A percentile compares a stretch with the other conserved stretches of the same genome.
These are phyloP conservation scores for Pomacea canaliculata DNA, from an alignment of 2,888 invertebrate species.

Conservation along the genomic window DNA sequence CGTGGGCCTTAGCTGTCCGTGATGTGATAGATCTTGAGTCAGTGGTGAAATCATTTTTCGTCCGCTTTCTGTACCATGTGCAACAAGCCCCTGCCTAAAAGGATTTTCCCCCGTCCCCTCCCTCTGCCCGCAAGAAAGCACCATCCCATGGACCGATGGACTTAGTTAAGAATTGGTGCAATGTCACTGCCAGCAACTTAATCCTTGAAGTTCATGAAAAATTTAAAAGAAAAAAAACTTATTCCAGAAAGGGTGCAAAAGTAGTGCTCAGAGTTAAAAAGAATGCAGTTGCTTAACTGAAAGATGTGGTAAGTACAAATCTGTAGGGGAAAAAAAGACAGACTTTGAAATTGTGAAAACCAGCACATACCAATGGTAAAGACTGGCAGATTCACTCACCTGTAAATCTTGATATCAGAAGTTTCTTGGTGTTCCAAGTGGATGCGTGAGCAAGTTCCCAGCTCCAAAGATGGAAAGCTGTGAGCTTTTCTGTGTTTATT, in stretches of 20 bases:
- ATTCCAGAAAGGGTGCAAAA: too few relatives aligned
- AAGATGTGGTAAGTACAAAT: too few relatives aligned
- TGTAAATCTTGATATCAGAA: background rate
- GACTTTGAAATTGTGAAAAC: background rate
- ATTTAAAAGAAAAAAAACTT: background rate
- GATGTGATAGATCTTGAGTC: background rate
- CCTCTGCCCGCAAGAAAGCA: background rate
- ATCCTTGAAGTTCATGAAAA: background rate
- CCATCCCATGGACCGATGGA: background rate
- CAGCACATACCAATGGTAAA: background rate
- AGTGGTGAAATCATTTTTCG: slow-evolving; percentile 11
- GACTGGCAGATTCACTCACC: background rate
- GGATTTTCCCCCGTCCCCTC: background rate
- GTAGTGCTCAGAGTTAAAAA: too few relatives aligned
- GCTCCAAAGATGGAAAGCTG: slow-evolving; percentile 21
- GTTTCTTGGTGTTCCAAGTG: background rate
- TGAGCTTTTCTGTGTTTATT: slow-evolving; percentile 8
- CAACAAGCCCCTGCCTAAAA: background rate
- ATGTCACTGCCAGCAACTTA: background rate
- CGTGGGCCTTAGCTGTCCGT: slow-evolving; percentile 6
- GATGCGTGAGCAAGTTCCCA: slow-evolving; percentile 11
- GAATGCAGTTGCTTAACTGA: too few relatives aligned
- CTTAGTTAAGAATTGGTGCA: background rate
- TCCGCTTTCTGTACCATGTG: slow-evolving; percentile 1
- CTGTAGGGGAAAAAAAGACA: background rate